phyloP scores from a whole-genome alignment of 92 coral and sea anemone species.

The Phenganax subtilis region DNA sequence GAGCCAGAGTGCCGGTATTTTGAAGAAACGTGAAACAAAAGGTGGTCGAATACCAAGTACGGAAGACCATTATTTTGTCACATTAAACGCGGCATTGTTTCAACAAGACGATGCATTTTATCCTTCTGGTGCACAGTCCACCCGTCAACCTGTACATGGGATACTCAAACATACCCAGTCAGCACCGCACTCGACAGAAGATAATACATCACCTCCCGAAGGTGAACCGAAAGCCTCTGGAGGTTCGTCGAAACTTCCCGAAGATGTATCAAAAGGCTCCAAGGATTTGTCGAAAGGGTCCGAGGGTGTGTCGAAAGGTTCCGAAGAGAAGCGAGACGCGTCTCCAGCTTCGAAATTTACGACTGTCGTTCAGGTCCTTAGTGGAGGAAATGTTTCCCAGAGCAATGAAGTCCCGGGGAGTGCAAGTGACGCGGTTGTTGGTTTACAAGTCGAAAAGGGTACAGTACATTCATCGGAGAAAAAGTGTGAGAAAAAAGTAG shows the following conservation, averaged over 20 bases:
- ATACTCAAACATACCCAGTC: slow-evolving; percentile 21
- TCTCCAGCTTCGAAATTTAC: neutral
- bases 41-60: slow-evolving; percentile 20
- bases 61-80: slow-evolving; percentile 30
- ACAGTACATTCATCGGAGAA: neutral
- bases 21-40: slow-evolving; percentile 23
- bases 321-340: neutral
- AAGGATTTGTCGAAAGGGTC: neutral
- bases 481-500: neutral
- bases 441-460: neutral
- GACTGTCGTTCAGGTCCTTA: neutral
- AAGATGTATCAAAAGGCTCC: neutral
- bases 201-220: neutral
- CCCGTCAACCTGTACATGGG: slow-evolving; percentile 10
- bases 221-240: neutral
- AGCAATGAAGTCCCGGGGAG: neutral
- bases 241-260: neutral
- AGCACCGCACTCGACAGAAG: neutral
- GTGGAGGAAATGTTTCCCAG: neutral
- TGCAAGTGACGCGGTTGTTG: neutral
- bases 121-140: neutral
- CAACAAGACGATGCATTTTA: slow-evolving; percentile 7
- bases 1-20: slow-evolving; percentile 19
- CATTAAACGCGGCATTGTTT: slow-evolving; percentile 19
- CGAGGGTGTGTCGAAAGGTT: neutral